These are phyloP conservation scores for Cirrhinus mrigala DNA, from an alignment of 2,797 vertebrate genomes.

Conservation along the genomic window DNA sequence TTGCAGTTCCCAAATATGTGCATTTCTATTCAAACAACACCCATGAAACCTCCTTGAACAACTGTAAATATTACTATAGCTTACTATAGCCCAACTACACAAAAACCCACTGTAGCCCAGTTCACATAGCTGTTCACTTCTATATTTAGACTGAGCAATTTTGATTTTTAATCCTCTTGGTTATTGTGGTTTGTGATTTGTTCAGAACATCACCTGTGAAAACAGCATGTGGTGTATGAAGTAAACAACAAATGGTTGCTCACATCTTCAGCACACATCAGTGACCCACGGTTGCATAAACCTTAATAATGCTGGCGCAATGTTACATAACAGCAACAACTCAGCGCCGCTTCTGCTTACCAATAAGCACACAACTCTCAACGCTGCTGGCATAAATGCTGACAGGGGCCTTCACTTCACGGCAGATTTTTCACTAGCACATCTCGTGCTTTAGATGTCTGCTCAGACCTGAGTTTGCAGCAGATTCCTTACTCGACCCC, in stretches of 20 bases:
- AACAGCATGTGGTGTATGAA: neutral
- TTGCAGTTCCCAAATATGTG: neutral
- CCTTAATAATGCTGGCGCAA: slow-evolving; percentile 42
- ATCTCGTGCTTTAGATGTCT: slow-evolving; percentile 7
- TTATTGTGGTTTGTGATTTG: neutral
- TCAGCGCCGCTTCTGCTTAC: slow-evolving; percentile 41
- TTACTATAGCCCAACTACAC: neutral
- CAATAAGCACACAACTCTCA: slow-evolving; percentile 38
- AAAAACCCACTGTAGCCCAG: neutral
- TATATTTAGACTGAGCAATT: neutral
- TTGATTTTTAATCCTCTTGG: neutral
- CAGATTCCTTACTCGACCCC: neutral
- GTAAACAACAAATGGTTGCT: slow-evolving; percentile 14
- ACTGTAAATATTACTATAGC: neutral
- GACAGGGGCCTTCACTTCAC: slow-evolving; percentile 29
- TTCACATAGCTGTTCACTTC: neutral
- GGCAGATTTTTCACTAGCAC: neutral
- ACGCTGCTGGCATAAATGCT: slow-evolving; percentile 43
- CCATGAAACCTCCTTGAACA: neutral
- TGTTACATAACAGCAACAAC: slow-evolving; percentile 37
- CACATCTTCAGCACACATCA: slow-evolving; percentile 37
- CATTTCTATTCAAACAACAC: no score
- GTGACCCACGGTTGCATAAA: slow-evolving; percentile 38
- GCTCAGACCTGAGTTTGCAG: slow-evolving; percentile 17
- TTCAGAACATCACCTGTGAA: slow-evolving; percentile 1